A percentile compares a stretch with the other conserved stretches of the same genome.
Evolutionary conservation across 2,888 invertebrate genomes (phyloP).

Genomic region (Vanessa cardui): DNA sequence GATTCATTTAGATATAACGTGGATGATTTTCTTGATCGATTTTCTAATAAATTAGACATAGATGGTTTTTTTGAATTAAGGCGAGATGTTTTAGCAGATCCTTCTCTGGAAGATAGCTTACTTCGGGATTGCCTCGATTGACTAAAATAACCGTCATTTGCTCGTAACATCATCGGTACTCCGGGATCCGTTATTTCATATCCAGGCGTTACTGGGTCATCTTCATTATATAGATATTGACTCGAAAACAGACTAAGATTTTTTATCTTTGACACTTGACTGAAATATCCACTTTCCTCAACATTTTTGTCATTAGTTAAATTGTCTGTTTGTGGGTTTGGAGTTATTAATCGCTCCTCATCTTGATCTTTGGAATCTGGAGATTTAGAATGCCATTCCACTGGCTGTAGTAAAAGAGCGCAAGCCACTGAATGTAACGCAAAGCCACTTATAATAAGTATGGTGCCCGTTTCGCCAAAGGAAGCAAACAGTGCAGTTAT

Average conservation of each 20-base stretch:
- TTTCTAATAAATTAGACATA: slow-evolving; percentile 74
- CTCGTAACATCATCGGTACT: slow-evolving; percentile 85
- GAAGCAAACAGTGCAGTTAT: slow-evolving; percentile 84
- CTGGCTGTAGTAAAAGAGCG: slow-evolving; percentile 87
- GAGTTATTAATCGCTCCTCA: slow-evolving; percentile 55
- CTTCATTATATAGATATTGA: slow-evolving; percentile 85
- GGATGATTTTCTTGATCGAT: slow-evolving; percentile 73
- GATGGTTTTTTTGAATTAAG: slow-evolving; percentile 75
- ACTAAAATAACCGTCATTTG: slow-evolving; percentile 85
- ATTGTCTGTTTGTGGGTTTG: slow-evolving; percentile 45
- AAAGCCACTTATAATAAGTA: slow-evolving; percentile 86
- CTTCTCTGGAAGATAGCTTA: slow-evolving; percentile 68
- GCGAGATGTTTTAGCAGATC: slow-evolving; percentile 72
- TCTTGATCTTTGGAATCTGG: slow-evolving; percentile 52
- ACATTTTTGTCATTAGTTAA: slow-evolving; percentile 49
- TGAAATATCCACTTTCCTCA: slow-evolving; percentile 70
- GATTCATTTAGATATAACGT: slow-evolving; percentile 77
- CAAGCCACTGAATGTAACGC: slow-evolving; percentile 86
- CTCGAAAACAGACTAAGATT: slow-evolving; percentile 81
- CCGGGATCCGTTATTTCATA: slow-evolving; percentile 86
- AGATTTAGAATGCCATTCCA: slow-evolving; percentile 87
- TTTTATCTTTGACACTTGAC: slow-evolving; percentile 67
- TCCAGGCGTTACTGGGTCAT: slow-evolving; percentile 83
- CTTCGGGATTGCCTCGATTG: slow-evolving; percentile 75
- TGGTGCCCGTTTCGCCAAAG: slow-evolving; percentile 86